Conservation (phyloP, 2,888 invertebrate genomes). For the Gymnocheta viridis region DNA sequence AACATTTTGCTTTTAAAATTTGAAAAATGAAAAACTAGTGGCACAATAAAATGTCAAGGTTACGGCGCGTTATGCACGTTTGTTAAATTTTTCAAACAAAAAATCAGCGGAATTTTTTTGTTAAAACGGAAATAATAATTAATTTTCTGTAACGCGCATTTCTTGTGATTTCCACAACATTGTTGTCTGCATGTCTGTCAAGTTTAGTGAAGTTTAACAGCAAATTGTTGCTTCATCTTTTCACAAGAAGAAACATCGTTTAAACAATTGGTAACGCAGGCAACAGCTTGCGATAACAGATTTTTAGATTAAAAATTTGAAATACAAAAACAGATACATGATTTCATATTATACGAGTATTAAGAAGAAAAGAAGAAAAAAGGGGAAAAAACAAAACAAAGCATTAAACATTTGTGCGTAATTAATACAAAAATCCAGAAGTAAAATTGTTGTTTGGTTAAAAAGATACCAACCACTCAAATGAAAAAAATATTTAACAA, state of each 20-base stretch:
- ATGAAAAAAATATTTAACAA: conserved; percentile 19
- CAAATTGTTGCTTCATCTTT: background rate
- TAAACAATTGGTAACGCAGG: conserved; percentile 9
- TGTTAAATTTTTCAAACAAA: background rate
- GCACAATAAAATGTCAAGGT: conserved; percentile 37
- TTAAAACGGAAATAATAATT: conserved; percentile 50
- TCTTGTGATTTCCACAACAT: conserved; percentile 12
- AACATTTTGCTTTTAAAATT: background rate
- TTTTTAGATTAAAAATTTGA: conserved; percentile 14
- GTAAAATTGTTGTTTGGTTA: background rate
- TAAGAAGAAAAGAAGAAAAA: background rate
- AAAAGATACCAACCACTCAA: background rate
- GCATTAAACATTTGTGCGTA: conserved; percentile 29
- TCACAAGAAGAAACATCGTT: conserved; percentile 7
- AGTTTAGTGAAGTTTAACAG: background rate
- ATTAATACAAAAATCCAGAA: conserved; percentile 18
- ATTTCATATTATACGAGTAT: background rate
- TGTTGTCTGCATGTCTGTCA: background rate
- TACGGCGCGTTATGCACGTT: conserved; percentile 1
- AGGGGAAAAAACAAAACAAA: background rate
- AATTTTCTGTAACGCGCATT: conserved; percentile 35
- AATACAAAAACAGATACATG: conserved; percentile 16
- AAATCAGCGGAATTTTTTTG: background rate
- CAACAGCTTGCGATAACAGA: conserved; percentile 4
- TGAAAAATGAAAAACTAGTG: conserved; percentile 4